These are phyloP conservation scores for Carposina sasakii DNA, from an alignment of 1,140 invertebrate genomes.

Conservation along the genomic window DNA sequence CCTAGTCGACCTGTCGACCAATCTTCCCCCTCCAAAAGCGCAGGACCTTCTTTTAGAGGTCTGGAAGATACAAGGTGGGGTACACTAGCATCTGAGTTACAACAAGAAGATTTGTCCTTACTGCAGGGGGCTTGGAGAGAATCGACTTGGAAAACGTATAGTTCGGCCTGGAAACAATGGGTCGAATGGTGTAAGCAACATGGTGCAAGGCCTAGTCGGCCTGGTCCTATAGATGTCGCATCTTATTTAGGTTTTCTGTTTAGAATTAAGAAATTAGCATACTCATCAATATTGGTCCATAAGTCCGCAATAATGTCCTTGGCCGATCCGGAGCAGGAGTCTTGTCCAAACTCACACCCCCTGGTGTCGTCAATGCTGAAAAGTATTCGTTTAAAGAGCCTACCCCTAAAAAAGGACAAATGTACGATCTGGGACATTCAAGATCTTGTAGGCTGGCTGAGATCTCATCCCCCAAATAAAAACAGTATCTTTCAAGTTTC, in stretches of 20 bases:
- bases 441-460: slow-evolving; percentile 3
- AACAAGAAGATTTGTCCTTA: neutral
- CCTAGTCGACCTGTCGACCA: slow-evolving; percentile 1
- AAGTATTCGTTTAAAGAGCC: neutral
- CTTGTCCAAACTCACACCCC: neutral
- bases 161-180: slow-evolving; percentile 21
- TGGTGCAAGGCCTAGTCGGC: neutral
- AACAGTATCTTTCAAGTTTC: slow-evolving; percentile 8
- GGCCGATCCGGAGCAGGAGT: neutral
- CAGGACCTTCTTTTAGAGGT: slow-evolving; percentile 3
- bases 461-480: neutral
- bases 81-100: neutral
- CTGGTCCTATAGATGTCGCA: neutral
- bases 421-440: slow-evolving; percentile 7
- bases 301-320: slow-evolving; percentile 8
- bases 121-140: slow-evolving; percentile 11
- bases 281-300: slow-evolving; percentile 1
- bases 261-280: slow-evolving; percentile 1
- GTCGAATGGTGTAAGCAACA: slow-evolving; percentile 14
- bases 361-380: slow-evolving; percentile 2
- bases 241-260: neutral
- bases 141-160: slow-evolving; percentile 21
- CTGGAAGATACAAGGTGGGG: slow-evolving; percentile 8
- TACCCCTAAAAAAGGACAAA: neutral
- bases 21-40: neutral